Base-by-base conservation (phyloP, 2,888 invertebrate species). In the Crepidodera aurea region DNA sequence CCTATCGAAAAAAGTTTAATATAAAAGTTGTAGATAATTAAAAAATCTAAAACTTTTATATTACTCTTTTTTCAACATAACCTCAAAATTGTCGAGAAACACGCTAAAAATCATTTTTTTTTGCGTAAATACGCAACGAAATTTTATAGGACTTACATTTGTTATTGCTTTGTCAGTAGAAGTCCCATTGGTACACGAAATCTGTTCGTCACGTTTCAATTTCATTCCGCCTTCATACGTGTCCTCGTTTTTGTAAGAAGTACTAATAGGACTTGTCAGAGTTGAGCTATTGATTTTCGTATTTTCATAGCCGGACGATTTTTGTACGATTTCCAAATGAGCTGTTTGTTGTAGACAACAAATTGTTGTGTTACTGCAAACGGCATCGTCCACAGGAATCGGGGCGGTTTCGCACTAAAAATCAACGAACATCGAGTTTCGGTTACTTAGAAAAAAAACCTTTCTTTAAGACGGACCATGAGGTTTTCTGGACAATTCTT, bases 311-410 rank as follows among this genome's bases (percentile, higher is more conserved):
- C 56, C 48, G 1, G 39, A 16, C 8, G 56, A 57, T 48, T 48
- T 46, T 12, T 19, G 25, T 15, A 2, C 12, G 5, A 48, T 5
- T n/a, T n/a, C 12, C 1, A 57, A 7, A 22, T 13, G 25, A 7
- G 10, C 10, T 1, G 56, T 57, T 48, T 57, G 56, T 39, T 48
- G 56, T 6, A 32, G 25, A 56, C 18, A 29, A 1, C 46, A 13
- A 34, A 13, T 22, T 19, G 4, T 4, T 7, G 1, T 18, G 22
- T 19, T 16, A 22, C 55, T n/a, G 22, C 22, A 34, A 56, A 34
- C 15, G 13, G 34, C 13, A 13, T 27, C 32, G 44, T 1, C 8
- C 18, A 19, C 46, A 19, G 16, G 12, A 34, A 18, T 19, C 12
- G 1, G 6, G 6, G 0, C 27, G 13, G 15, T 46, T 13, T 0